phyloP scores from a whole-genome alignment of 2,113 vertebrate species.

The Accipiter virgatus region DNA sequence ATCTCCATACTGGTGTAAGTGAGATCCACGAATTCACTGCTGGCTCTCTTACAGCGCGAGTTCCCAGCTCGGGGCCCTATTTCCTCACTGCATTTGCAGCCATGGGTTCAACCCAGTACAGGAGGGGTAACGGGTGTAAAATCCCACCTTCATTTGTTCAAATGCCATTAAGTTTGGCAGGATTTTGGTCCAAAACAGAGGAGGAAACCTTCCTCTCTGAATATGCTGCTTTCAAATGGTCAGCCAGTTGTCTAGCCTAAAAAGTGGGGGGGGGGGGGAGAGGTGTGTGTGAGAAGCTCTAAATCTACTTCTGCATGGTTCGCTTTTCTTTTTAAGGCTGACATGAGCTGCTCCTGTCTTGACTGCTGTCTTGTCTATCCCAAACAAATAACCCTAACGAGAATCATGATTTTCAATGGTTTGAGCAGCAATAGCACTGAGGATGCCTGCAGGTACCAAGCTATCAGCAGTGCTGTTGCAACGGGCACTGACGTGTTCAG shows the following conservation, averaged over 20 bases:
- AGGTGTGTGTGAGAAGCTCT: background rate
- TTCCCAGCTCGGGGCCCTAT: background rate
- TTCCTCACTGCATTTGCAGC: background rate
- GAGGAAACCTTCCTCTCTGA: background rate
- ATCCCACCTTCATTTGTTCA: background rate
- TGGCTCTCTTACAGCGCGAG: background rate
- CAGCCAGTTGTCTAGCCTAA: background rate
- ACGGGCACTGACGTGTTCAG: fast-evolving
- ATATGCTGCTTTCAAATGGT: background rate
- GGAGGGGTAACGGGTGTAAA: background rate
- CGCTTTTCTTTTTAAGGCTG: background rate
- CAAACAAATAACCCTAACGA: background rate
- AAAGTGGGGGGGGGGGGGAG: background rate
- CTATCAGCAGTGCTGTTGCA: background rate
- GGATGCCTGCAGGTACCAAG: background rate
- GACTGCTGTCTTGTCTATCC: background rate
- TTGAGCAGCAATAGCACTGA: background rate
- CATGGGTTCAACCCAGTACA: background rate
- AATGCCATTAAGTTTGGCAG: background rate
- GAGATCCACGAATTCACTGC: background rate
- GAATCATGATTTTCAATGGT: background rate
- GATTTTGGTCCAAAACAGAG: background rate
- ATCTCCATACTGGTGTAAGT: background rate
- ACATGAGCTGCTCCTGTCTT: background rate
- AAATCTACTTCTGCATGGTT: background rate